Conservation (phyloP, 2,888 invertebrate genomes). For the Protonemura montana region DNA sequence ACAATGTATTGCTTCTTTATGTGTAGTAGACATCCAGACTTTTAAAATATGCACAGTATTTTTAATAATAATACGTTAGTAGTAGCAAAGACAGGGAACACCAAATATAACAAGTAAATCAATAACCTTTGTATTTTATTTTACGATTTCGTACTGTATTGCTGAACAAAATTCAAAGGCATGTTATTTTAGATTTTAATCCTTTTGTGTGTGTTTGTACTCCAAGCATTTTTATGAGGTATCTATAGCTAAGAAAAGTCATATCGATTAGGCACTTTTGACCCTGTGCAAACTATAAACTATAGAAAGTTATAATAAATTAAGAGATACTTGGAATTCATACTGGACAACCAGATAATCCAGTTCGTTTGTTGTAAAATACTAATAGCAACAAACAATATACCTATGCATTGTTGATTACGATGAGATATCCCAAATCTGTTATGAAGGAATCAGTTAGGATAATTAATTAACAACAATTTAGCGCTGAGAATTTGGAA, state of each 20-base stretch:
- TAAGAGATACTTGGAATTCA: conserved; percentile 4
- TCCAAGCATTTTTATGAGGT: not conserved
- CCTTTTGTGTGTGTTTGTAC: conserved; percentile 1
- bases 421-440: not conserved
- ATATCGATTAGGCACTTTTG: conserved; percentile 9
- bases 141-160: conserved; percentile 1
- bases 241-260: not conserved
- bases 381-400: not conserved
- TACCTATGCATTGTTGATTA: not conserved
- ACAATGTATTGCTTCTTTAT: conserved; percentile 24
- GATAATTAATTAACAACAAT: not conserved
- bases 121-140: not conserved
- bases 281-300: conserved; percentile 26
- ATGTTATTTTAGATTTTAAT: not conserved
- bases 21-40: conserved; percentile 16
- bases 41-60: conserved; percentile 12
- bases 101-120: not conserved
- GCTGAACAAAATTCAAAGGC: conserved; percentile 25
- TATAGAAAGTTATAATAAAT: not conserved
- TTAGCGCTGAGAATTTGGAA: not conserved
- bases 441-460: not conserved
- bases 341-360: not conserved
- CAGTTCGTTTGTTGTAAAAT: not conserved
- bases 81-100: not conserved
- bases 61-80: not conserved